These are phyloP conservation scores for Melanchra persicariae DNA, from an alignment of 2,888 invertebrate genomes.

Conservation along the genomic window DNA sequence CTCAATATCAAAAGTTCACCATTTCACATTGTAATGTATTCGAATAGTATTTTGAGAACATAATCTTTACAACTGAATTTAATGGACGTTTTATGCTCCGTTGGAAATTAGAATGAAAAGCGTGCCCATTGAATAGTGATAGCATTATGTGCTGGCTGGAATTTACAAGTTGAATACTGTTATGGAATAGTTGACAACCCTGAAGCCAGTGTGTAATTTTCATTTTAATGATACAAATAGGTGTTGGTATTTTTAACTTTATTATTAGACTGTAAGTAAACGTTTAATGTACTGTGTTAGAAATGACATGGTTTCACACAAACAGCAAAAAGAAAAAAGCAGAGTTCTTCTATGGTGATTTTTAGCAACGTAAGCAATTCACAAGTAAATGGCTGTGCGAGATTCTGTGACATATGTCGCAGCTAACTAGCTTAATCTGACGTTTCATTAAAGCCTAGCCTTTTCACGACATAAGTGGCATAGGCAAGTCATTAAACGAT, in stretches of 20 bases:
- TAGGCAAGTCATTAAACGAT: too few relatives aligned
- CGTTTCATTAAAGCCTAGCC: too few relatives aligned
- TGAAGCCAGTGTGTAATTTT: constrained; percentile 18
- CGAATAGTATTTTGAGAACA: constrained; percentile 5
- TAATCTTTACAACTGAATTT: constrained; percentile 16
- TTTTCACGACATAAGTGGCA: too few relatives aligned
- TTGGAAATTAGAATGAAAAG: constrained; percentile 10
- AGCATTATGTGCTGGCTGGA: constrained; percentile 31
- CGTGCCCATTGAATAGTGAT: constrained; percentile 5
- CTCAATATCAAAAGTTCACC: neutral
- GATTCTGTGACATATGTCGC: too few relatives aligned
- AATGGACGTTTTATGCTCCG: constrained; percentile 8
- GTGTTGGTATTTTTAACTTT: constrained; percentile 12
- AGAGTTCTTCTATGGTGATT: neutral
- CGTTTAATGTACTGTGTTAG: neutral
- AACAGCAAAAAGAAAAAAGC: neutral
- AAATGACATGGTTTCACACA: neutral
- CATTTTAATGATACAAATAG: constrained; percentile 15
- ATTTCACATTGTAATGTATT: neutral
- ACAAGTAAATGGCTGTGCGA: neutral
- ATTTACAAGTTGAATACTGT: constrained; percentile 30
- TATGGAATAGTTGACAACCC: constrained; percentile 51
- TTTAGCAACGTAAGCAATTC: neutral
- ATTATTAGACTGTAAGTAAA: neutral
- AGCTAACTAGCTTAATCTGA: too few relatives aligned